These are phyloP conservation scores for Centruroides sculpturatus DNA, from an alignment of 1,140 invertebrate species.

Conservation along the genomic window DNA sequence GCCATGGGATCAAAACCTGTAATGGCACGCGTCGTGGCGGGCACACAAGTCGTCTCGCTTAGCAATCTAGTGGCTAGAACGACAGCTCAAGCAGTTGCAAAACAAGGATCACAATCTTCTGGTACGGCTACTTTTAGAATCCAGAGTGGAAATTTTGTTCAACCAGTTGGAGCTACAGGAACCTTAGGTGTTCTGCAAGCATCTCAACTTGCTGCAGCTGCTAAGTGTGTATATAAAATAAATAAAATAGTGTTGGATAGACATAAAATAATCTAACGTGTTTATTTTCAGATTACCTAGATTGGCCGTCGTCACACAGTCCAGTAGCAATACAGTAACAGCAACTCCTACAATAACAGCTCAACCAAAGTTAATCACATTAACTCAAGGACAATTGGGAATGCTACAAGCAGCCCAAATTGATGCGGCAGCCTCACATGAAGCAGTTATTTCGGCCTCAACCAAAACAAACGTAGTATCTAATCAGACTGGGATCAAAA, in stretches of 20 bases:
- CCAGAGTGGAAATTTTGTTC: constrained; percentile 20
- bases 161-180: constrained; percentile 12
- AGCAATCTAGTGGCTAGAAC: constrained; percentile 22
- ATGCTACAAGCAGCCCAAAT: not conserved
- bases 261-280: not conserved
- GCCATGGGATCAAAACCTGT: constrained; percentile 19
- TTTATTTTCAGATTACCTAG: not conserved
- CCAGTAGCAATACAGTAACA: not conserved
- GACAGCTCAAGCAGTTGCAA: constrained; percentile 2
- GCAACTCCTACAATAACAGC: not conserved
- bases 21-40: constrained; percentile 23
- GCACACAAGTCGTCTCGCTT: constrained; percentile 25
- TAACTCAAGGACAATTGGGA: not conserved
- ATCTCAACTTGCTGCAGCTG: constrained; percentile 5
- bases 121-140: constrained; percentile 22
- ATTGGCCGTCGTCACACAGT: not conserved
- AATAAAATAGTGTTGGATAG: not conserved
- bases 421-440: not conserved
- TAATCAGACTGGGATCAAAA: too few species aligned
- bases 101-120: not conserved
- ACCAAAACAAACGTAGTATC: too few species aligned
- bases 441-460: too few species aligned
- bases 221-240: constrained; percentile 1
- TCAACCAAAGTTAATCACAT: not conserved
- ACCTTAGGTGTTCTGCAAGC: constrained; percentile 11